Evolutionary conservation across 2,113 vertebrate species (phyloP).

Genomic region (Thymallus thymallus): DNA sequence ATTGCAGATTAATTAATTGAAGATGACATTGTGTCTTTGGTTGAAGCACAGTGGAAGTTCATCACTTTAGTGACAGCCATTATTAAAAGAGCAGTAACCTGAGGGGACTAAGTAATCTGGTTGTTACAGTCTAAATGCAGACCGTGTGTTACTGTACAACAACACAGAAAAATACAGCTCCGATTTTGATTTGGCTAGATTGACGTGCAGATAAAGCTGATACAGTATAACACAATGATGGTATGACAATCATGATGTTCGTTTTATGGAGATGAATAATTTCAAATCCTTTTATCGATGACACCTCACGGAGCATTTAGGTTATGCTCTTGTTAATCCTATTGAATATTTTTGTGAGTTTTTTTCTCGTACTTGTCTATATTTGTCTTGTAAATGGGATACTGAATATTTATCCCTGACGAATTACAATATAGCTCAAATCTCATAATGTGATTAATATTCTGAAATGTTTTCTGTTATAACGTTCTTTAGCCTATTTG

Average conservation of each 20-base stretch:
- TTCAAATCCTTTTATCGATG: constrained; percentile 78
- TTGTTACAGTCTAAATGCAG: constrained; percentile 59
- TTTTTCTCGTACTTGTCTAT: constrained; percentile 66
- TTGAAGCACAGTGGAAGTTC: constrained; percentile 48
- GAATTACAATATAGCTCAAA: constrained; percentile 68
- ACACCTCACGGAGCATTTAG: constrained; percentile 75
- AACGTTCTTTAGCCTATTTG: constrained; percentile 58
- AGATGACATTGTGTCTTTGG: constrained; percentile 58
- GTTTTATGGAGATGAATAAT: constrained; percentile 74
- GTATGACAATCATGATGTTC: constrained; percentile 68
- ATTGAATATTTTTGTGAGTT: constrained; percentile 71
- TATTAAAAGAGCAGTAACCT: constrained; percentile 60
- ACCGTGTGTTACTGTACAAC: constrained; percentile 66
- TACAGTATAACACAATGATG: constrained; percentile 64
- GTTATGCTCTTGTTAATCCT: constrained; percentile 72
- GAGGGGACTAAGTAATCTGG: constrained; percentile 65
- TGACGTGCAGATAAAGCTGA: constrained; percentile 70
- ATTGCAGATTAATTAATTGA: constrained; percentile 60
- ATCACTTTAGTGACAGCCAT: constrained; percentile 45
- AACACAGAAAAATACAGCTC: constrained; percentile 46
- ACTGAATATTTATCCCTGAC: constrained; percentile 68
- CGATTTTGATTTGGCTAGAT: constrained; percentile 66
- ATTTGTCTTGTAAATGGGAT: constrained; percentile 68
- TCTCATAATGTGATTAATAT: constrained; percentile 65
- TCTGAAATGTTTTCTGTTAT: constrained; percentile 57